Evolutionary conservation across 2,113 vertebrate genomes (phyloP), one percentile per base, ranked within the genome.

Genomic region (Macroglossus sobrinus): DNA sequence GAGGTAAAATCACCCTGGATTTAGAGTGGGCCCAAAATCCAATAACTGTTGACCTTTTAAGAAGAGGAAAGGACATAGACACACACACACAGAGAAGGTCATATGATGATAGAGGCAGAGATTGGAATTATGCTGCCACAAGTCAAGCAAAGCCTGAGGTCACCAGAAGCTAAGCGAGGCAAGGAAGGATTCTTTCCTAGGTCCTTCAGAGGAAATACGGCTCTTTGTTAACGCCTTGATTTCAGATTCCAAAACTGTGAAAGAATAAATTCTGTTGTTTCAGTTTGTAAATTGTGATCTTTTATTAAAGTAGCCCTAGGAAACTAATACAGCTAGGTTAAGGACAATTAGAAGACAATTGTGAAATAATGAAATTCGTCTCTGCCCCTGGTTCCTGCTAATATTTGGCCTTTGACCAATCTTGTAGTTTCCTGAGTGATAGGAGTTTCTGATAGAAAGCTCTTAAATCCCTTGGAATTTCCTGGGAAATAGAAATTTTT

Each of bases 251-350:
- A 72, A 35, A 89, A 89, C 30, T 89, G 8, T 57, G 24, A 89
- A 24, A 66, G 12, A 80, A n/a, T 63, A 81, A 26, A 89, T 75
- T 97, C 64, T 89, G 35, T 79, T 38, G 3, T 79, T 87, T 94
- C 14, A 78, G 28, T 61, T 90, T 66, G 84, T n/a, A 19, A 89
- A 86, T 24, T 61, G 4, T 85, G 45, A 61, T 89, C 80, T 82
- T 89, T 85, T 92, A 38, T 88, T 78, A 81, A 4, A 84, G 35
- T 28, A 95, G 26, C n/a, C 16, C 53, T 64, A 72, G 8, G 13
- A 95, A 91, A 84, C n/a, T 71, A 94, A 93, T n/a, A 55, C 0
- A 91, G 33, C 15, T 63, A 91, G 45, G 30, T 72, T 87, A 89
- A 94, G 35, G 33, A 85, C 38, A 93, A 90, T 76, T 61, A 68